A percentile compares a stretch with the other conserved stretches of the same genome.
These are phyloP conservation scores for Hypsopygia costalis DNA, from an alignment of 2,888 invertebrate species.

Conservation along the genomic window DNA sequence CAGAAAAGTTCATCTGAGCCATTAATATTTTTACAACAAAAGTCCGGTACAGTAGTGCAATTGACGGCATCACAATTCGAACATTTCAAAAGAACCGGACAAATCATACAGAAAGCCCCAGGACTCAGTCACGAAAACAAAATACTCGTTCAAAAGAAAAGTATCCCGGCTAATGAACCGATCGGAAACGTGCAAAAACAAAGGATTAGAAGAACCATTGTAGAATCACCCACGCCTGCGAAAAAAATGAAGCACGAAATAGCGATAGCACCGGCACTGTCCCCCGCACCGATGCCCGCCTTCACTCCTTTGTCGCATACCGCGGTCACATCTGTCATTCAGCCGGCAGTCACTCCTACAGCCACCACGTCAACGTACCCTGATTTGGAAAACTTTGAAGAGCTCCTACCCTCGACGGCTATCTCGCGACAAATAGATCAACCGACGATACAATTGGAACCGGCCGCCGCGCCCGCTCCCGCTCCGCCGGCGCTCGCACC, in stretches of 20 bases:
- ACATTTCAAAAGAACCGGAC: constrained; percentile 69
- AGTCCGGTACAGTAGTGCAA: constrained; percentile 72
- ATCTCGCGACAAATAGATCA: constrained; percentile 55
- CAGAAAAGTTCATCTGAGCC: constrained; percentile 61
- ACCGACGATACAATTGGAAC: constrained; percentile 20
- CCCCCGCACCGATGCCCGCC: constrained; percentile 32
- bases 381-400: constrained; percentile 68
- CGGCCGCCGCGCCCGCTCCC: constrained; percentile 20
- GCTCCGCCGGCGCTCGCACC: constrained; percentile 9
- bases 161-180: constrained; percentile 41
- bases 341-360: constrained; percentile 36
- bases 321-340: constrained; percentile 27
- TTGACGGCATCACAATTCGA: constrained; percentile 74
- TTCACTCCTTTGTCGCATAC: constrained; percentile 39
- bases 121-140: constrained; percentile 49
- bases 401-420: constrained; percentile 68
- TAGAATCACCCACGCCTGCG: constrained; percentile 41
- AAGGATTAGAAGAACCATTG: constrained; percentile 44
- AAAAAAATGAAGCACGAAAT: constrained; percentile 59
- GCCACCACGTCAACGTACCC: constrained; percentile 37
- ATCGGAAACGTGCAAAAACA: constrained; percentile 41
- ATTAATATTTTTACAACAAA: constrained; percentile 67
- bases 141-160: constrained; percentile 54
- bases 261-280: constrained; percentile 41
- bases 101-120: constrained; percentile 59